Evolutionary conservation across 2,888 invertebrate species (phyloP), one percentile per base, ranked within the genome.

Genomic region (Amblyteles armatorius): DNA sequence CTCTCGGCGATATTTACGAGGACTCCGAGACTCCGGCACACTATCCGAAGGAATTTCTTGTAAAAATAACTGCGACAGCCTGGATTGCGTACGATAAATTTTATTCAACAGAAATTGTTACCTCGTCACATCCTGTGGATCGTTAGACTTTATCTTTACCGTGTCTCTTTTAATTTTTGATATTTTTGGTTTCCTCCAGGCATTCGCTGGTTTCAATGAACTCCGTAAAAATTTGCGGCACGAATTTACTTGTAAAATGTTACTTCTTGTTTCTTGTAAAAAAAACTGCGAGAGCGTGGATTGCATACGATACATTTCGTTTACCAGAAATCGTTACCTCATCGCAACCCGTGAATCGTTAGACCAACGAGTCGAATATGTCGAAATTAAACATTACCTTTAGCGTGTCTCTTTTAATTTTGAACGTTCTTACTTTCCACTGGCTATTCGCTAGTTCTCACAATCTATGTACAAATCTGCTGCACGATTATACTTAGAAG

Each of bases 1-100:
- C 67, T 71, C 55, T 22, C 55, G 63, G 55, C 79, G 40, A 79
- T 82, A 79, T 80, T 83, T 74, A 83, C 68, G 80, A 82, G 65
- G 71, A 68, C 71, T 44, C 33, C 71, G 57, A 76, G 44, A 48
- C 74, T 63, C 71, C 33, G 55, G 55, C 3, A 36, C 67, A 65
- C 65, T 65, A 79, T 82, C 69, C 40, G 73, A 6, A 80, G 71
- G 82, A 85, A 82, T 79, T 79, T 79, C 82, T 85, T 82, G 76
- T 72, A 76, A 82, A 85, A 85, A 85, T 82, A 85, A 29, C 68
- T 52, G 55, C 55, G 71, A 55, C 26, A 44, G 13, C 50, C 50
- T 40, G 52, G 50, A 81, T 67, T 63, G 78, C 77, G 52, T 60
- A 65, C 80, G 73, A 81, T 81, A 81, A 77, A 84, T 73, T 84